Conservation (phyloP, 2,113 vertebrate genomes). For the Apodemus sylvaticus region DNA sequence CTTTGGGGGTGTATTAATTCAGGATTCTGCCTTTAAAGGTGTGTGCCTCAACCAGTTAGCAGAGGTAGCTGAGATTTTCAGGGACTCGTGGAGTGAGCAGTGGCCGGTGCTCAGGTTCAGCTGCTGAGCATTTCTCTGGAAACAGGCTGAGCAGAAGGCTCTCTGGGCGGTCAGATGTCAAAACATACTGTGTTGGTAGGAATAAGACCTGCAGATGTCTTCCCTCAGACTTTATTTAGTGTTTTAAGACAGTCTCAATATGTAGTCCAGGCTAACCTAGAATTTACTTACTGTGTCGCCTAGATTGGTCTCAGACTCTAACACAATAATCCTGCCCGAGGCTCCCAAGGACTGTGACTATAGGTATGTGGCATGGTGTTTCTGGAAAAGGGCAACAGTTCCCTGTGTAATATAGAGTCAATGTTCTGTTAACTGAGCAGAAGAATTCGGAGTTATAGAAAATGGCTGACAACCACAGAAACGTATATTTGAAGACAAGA, state of each 20-base stretch:
- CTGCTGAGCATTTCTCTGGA: neutral
- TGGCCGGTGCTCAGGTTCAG: neutral
- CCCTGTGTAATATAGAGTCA: neutral
- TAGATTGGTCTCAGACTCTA: neutral
- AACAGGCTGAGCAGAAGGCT: neutral
- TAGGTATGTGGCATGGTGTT: neutral
- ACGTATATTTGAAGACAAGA: neutral
- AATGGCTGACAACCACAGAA: neutral
- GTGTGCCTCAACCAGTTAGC: neutral
- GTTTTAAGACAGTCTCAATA: neutral
- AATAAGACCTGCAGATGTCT: neutral
- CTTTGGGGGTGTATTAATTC: neutral
- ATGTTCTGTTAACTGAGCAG: neutral
- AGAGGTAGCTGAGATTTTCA: neutral
- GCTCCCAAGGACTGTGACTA: neutral
- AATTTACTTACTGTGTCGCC: neutral
- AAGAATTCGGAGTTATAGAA: neutral
- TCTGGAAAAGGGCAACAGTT: neutral
- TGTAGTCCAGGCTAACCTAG: neutral
- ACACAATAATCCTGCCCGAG: neutral
- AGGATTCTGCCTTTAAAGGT: neutral
- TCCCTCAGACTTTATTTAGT: neutral
- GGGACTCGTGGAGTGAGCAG: neutral
- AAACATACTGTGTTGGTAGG: neutral
- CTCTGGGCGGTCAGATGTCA: no score